Evolutionary conservation across 2,888 invertebrate genomes (phyloP), one percentile per base, ranked within the genome.

Genomic region (Agrochola lota): DNA sequence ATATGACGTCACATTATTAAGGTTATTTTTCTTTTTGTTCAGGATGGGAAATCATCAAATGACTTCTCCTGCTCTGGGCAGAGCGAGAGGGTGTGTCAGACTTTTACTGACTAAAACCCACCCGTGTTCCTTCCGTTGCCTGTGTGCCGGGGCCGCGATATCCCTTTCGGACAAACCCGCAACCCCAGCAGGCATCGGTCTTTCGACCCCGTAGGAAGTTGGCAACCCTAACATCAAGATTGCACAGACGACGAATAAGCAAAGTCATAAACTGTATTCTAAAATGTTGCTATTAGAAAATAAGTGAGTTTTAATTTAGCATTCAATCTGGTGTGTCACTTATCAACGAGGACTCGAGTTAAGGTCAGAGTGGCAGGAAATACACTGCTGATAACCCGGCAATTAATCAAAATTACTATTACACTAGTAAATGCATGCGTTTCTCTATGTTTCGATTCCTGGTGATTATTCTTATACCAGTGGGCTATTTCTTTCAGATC

Each of bases 351-450:
- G 76, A n/a, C 75, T 71, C 75, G 83, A 83, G 75, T 75, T 86
- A 81, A 78, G 87, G 88, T 87, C 87, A 87, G 12, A 66, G 63
- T 63, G 69, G 66, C 87, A 87, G 87, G 87, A 87, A 87, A 71
- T 76, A 78, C 69, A 49, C 67, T n/a, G 20, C 40, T 69, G 87
- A 87, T 87, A 87, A 83, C 83, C 71, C 71, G 8, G 77, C 78
- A 81, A 87, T 86, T 78, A 86, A 86, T 87, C 88, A 86, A 40
- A 9, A 86, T 84, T 85, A 86, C 46, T 70, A 40, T 66, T 69
- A 60, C 55, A 77, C 52, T 70, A 46, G 67, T 40, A 17, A 40
- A 26, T 52, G 40, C 46, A 26, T 30, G 30, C n/a, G 63, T 30
- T 57, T 70, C 35, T 46, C 5, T 69, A 30, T 59, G 69, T 20